These are phyloP conservation scores for Caenorhabditis briggsae DNA, from an alignment of 1,140 invertebrate species.

Conservation along the genomic window DNA sequence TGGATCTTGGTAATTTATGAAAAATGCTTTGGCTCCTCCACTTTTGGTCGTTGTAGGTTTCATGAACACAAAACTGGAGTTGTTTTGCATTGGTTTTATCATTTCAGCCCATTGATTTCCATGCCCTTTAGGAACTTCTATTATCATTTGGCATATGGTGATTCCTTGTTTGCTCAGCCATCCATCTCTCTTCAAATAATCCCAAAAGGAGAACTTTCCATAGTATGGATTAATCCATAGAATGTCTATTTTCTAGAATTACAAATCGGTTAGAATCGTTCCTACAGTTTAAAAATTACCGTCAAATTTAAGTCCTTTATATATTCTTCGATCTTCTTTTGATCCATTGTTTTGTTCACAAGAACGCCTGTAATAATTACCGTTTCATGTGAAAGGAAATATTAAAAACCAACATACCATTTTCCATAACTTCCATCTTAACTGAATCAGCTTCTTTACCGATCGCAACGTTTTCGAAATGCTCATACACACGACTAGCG, in stretches of 20 bases:
- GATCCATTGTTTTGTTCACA: neutral
- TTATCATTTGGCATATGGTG: neutral
- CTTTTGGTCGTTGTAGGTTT: neutral
- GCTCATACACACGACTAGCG: neutral
- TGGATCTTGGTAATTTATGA: constrained; percentile 8
- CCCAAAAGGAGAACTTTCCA: neutral
- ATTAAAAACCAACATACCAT: neutral
- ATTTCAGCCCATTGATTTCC: neutral
- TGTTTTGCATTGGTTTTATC: neutral
- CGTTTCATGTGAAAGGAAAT: neutral
- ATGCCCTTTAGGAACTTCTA: neutral
- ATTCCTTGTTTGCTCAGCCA: neutral
- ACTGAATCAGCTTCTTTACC: neutral
- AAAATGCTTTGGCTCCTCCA: neutral
- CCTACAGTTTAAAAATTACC: too few species aligned
- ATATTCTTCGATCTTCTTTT: neutral
- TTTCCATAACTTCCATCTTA: neutral
- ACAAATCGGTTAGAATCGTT: too few species aligned
- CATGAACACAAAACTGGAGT: constrained; percentile 4
- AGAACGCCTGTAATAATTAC: neutral
- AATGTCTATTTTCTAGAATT: neutral
- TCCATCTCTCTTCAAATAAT: neutral
- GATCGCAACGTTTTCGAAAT: neutral
- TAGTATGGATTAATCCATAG: neutral
- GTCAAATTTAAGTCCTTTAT: too few species aligned